phyloP scores from a whole-genome alignment of 1,140 invertebrate genomes.

The Samia ricini region DNA sequence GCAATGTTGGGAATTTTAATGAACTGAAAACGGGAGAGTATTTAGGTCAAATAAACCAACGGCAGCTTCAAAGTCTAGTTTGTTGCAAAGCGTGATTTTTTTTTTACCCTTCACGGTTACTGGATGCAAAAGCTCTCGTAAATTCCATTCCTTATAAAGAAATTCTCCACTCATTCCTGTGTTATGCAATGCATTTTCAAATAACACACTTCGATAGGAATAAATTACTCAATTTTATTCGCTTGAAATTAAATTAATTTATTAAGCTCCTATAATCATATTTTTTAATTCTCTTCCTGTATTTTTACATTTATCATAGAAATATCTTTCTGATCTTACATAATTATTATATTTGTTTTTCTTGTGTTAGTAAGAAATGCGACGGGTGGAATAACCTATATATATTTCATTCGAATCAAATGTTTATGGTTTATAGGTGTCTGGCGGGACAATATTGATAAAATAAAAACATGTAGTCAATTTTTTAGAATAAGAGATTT shows the following conservation, averaged over 20 bases:
- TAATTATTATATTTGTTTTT: too few species aligned
- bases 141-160: not conserved
- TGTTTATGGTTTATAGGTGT: too few species aligned
- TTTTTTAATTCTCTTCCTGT: too few species aligned
- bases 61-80: constrained; percentile 2
- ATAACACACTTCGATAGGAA: not conserved
- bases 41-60: constrained; percentile 20
- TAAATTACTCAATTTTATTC: not conserved
- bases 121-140: not conserved
- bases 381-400: too few species aligned
- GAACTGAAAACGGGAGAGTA: constrained; percentile 25
- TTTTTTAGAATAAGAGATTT: too few species aligned
- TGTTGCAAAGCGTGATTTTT: not conserved
- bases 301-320: too few species aligned
- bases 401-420: too few species aligned
- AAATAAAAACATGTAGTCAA: too few species aligned
- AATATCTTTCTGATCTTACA: too few species aligned
- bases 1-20: constrained; percentile 29
- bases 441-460: too few species aligned
- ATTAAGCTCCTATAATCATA: not conserved
- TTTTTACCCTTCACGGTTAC: not conserved
- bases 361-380: too few species aligned
- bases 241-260: not conserved
- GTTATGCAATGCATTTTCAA: not conserved
- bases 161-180: not conserved